Conservation (phyloP, 1,140 invertebrate species). For the Leptinotarsa texana region DNA sequence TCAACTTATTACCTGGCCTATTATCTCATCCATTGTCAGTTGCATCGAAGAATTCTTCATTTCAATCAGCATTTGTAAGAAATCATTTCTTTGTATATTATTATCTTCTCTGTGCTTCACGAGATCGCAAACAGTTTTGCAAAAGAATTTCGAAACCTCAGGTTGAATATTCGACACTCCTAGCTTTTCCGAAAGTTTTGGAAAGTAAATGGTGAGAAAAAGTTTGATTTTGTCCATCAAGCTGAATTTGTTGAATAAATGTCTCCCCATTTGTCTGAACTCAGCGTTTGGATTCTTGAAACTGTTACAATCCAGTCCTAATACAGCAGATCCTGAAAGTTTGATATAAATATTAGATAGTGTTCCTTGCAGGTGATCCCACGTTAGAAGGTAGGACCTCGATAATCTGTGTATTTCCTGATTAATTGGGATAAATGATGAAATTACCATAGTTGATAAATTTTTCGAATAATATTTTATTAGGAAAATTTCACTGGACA, state of each 20-base stretch:
- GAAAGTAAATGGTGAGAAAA: slow-evolving; percentile 3
- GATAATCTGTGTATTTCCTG: too few species aligned
- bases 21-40: not conserved
- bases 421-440: too few species aligned
- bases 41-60: slow-evolving; percentile 2
- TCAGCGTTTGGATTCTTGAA: slow-evolving; percentile 58
- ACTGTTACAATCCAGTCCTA: slow-evolving; percentile 63
- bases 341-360: too few species aligned
- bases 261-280: slow-evolving; percentile 53
- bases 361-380: too few species aligned
- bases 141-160: slow-evolving; percentile 54
- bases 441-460: too few species aligned
- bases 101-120: slow-evolving; percentile 57
- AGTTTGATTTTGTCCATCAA: not conserved
- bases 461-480: too few species aligned
- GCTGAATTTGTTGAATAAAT: slow-evolving; percentile 37
- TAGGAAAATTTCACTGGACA: too few species aligned
- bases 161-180: not conserved
- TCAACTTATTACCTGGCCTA: not conserved
- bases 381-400: too few species aligned
- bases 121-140: slow-evolving; percentile 54
- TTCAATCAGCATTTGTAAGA: slow-evolving; percentile 58
- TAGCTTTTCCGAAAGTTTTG: not conserved
- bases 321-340: slow-evolving; percentile 58
- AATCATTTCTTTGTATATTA: slow-evolving; percentile 57